phyloP scores from a whole-genome alignment of 2,113 vertebrate genomes.

The Megaleporinus macrocephalus region DNA sequence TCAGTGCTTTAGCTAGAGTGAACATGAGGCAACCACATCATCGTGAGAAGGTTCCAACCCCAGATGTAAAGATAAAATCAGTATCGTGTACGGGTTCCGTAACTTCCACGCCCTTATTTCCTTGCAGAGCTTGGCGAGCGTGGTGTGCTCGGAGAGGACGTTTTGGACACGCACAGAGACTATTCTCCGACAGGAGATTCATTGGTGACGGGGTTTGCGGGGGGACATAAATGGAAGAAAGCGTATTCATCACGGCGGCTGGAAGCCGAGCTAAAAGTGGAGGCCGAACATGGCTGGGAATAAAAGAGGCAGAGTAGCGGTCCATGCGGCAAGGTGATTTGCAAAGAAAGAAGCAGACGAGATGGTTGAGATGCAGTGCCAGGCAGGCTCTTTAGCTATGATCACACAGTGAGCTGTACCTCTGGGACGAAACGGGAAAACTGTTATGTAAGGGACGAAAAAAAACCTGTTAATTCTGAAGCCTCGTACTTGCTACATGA shows the following conservation, averaged over 20 bases:
- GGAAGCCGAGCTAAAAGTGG: slow-evolving; percentile 64
- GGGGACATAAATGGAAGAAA: slow-evolving; percentile 59
- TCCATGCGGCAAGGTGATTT: slow-evolving; percentile 69
- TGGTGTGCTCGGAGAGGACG: background rate
- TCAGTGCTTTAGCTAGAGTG: no score
- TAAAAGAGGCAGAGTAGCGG: slow-evolving; percentile 68
- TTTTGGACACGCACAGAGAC: no score
- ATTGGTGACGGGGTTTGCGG: slow-evolving; percentile 26
- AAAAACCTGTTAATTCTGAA: no score
- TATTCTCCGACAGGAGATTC: slow-evolving; percentile 47
- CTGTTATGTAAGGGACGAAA: no score
- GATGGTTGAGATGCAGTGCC: slow-evolving; percentile 65
- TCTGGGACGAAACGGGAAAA: no score
- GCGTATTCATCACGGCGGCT: slow-evolving; percentile 68
- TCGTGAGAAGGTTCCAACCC: no score
- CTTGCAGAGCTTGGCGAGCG: background rate
- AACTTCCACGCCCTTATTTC: background rate
- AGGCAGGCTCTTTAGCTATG: background rate
- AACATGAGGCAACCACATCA: no score
- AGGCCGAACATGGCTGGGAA: slow-evolving; percentile 68
- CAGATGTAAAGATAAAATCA: no score
- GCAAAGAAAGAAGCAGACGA: slow-evolving; percentile 72
- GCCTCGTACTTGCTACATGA: no score
- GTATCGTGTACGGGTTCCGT: no score
- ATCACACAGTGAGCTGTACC: background rate